Conservation (phyloP, 2,888 invertebrate species). For the Tenthredo livida region DNA sequence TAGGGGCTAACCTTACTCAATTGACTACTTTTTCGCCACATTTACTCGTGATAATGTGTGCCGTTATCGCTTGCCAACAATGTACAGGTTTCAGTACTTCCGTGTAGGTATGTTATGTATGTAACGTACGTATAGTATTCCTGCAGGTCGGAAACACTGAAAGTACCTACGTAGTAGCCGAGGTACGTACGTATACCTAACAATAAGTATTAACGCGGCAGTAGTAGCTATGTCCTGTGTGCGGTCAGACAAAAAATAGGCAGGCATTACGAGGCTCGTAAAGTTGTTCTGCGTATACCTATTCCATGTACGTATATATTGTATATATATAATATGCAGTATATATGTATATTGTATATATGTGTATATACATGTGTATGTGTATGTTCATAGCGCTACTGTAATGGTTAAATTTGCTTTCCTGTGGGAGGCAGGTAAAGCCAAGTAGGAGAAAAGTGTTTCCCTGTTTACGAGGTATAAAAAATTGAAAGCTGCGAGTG, state of each 20-base stretch:
- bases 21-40: conserved; percentile 45
- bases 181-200: conserved; percentile 15
- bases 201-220: conserved; percentile 31
- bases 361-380: neutral
- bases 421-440: neutral
- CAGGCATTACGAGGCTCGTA: conserved; percentile 37
- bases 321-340: neutral
- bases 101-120: neutral
- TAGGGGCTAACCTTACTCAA: conserved; percentile 24
- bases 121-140: neutral
- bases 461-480: conserved; percentile 44
- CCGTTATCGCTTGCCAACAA: conserved; percentile 44
- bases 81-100: conserved; percentile 22
- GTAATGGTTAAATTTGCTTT: conserved; percentile 44
- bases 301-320: neutral
- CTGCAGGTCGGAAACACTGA: neutral
- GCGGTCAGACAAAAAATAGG: conserved; percentile 41
- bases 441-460: conserved; percentile 40
- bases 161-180: conserved; percentile 5
- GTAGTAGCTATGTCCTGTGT: conserved; percentile 29
- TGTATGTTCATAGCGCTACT: neutral
- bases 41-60: conserved; percentile 34
- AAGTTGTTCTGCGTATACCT: neutral
- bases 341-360: neutral
- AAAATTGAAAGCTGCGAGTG: conserved; percentile 48